phyloP scores from a whole-genome alignment of 2,888 invertebrate genomes.

The Phyllotreta striolata region DNA sequence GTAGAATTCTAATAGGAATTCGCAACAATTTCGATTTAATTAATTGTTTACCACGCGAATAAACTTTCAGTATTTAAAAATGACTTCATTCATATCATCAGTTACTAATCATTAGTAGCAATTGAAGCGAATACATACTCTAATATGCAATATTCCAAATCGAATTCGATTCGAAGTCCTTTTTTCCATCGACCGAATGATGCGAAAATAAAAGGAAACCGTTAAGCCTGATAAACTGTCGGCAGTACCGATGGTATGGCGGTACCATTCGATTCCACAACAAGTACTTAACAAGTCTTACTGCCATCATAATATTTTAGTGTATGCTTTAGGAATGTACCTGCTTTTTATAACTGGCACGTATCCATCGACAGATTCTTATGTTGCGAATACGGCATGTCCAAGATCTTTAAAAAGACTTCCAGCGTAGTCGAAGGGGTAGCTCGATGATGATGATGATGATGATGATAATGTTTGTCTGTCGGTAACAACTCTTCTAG shows the following conservation, averaged over 20 bases:
- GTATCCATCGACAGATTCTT: conserved; percentile 41
- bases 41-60: too few relatives aligned
- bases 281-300: conserved; percentile 27
- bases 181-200: not conserved
- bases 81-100: too few relatives aligned
- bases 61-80: too few relatives aligned
- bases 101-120: too few relatives aligned
- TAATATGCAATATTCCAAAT: too few relatives aligned
- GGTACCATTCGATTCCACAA: conserved; percentile 20
- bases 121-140: too few relatives aligned
- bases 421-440: conserved; percentile 5
- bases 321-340: conserved; percentile 38
- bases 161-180: not conserved
- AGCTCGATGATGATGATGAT: not conserved
- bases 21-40: too few relatives aligned
- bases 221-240: conserved; percentile 14
- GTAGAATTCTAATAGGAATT: too few relatives aligned
- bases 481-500: too few relatives aligned
- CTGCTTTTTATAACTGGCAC: conserved; percentile 45
- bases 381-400: conserved; percentile 36
- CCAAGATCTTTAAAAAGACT: conserved; percentile 22
- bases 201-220: conserved; percentile 8
- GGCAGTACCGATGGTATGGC: not conserved
- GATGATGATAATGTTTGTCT: too few relatives aligned
- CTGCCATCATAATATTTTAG: conserved; percentile 42